Base-by-base conservation (phyloP, 2,113 vertebrate species). In the Chamaea fasciata region DNA sequence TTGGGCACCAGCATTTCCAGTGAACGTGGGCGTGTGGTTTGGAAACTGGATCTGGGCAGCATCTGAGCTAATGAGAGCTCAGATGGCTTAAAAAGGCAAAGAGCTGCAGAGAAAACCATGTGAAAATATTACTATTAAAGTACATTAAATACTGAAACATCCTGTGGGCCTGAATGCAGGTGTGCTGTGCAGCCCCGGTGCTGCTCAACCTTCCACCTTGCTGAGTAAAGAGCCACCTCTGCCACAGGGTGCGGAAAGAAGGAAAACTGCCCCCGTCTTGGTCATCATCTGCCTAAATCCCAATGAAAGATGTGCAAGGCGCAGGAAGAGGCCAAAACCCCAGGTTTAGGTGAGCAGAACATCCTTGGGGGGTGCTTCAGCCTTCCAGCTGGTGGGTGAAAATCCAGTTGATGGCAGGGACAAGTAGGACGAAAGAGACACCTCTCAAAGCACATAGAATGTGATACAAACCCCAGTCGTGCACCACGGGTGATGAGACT, bases 21-120 rank as follows among this genome's bases (percentile, higher is more conserved):
- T 3, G 44, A 41, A 26, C 0, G 0, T 44, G 46, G 30, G 41
- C 1, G 13, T 23, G 4, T 1, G 7, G 27, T 37, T 77, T 84
- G 49, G 75, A 70, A 77, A 21, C 56, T 57, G 55, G 19, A 20
- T 44, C 55, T 57, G 74, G 55, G 49, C 82, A 87, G 69, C 13
- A 53, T 10, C 55, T 19, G 22, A 22, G 41, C 28, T 74, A 39
- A 39, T 19, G 83, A 65, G 56, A 31, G 6, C 11, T 20, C 62
- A 85, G 42, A 49, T 70, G 74, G 65, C 31, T 82, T 37, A 16
- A 20, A 56, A 37, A 41, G 62, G 56, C 9, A 7, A 79, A n/a
- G 56, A 78, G 56, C 56, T 70, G 44, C 37, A 41, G 53, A 47
- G 74, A 56, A 70, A 78, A 41, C 8, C 11, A 2, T 20, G 6